Percentiles rank a stretch among this genome's conserved stretches.
Evolutionary conservation across 1,140 invertebrate species (phyloP).

Genomic region (Diorhabda carinulata): DNA sequence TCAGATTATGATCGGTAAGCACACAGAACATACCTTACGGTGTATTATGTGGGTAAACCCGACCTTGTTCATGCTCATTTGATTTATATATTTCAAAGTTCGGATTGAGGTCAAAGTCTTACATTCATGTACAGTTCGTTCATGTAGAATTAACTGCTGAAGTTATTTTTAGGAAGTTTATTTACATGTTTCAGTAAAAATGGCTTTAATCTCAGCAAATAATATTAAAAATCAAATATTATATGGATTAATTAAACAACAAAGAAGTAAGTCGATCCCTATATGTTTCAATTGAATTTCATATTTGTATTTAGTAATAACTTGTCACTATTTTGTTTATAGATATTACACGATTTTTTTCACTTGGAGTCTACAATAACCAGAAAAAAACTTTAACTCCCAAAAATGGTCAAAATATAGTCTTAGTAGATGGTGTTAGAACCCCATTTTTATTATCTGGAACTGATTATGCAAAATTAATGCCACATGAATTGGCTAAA

Average conservation of each 20-base stretch:
- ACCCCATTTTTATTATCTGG: constrained; percentile 95
- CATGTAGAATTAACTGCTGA: too few relatives aligned
- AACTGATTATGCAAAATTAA: constrained; percentile 87
- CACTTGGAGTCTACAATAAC: constrained; percentile 50
- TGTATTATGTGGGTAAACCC: too few relatives aligned
- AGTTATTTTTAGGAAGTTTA: too few relatives aligned
- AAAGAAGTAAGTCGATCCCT: constrained; percentile 32
- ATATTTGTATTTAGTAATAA: constrained; percentile 2
- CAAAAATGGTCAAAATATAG: constrained; percentile 77
- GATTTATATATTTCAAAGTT: neutral
- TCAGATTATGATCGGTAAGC: too few relatives aligned
- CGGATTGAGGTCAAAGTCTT: neutral
- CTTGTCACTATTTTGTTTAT: constrained; percentile 19
- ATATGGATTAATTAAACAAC: constrained; percentile 30
- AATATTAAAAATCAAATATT: constrained; percentile 36
- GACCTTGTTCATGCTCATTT: too few relatives aligned
- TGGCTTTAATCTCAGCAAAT: constrained; percentile 38
- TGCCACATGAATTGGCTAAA: constrained; percentile 93
- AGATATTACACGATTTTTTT: constrained; percentile 49
- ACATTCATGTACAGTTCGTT: too few relatives aligned
- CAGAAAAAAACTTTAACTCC: constrained; percentile 56
- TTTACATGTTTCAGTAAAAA: constrained; percentile 14
- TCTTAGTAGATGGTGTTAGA: constrained; percentile 92
- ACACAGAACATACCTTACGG: too few relatives aligned
- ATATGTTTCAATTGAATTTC: neutral